These are phyloP conservation scores for Maccullochella peelii DNA, from an alignment of 2,113 vertebrate species.

Conservation along the genomic window DNA sequence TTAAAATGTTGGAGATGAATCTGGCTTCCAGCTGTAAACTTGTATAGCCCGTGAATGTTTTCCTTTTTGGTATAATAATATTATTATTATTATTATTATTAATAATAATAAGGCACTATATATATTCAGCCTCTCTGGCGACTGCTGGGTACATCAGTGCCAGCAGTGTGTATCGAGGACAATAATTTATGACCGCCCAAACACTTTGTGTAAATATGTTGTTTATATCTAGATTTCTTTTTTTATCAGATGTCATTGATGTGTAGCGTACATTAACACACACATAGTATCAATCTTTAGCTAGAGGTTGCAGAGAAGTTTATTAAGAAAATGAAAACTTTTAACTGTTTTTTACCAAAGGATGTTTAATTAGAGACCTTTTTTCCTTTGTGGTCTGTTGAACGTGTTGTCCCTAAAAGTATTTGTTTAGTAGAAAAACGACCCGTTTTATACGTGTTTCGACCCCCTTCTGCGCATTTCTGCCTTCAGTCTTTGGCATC, in stretches of 20 bases:
- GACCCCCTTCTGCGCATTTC: slow-evolving; percentile 40
- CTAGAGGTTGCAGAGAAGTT: slow-evolving; percentile 63
- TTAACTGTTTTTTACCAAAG: slow-evolving; percentile 80
- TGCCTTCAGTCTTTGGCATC: slow-evolving; percentile 42
- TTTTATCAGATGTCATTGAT: slow-evolving; percentile 70
- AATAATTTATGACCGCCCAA: slow-evolving; percentile 73
- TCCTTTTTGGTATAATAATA: slow-evolving; percentile 20
- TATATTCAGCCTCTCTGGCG: slow-evolving; percentile 39
- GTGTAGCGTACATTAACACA: slow-evolving; percentile 77
- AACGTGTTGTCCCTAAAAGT: slow-evolving; percentile 38
- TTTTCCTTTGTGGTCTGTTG: slow-evolving; percentile 46
- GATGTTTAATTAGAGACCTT: slow-evolving; percentile 68
- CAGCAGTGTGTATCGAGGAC: slow-evolving; percentile 64
- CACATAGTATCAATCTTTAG: slow-evolving; percentile 70
- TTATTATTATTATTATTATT: no score
- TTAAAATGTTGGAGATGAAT: slow-evolving; percentile 18
- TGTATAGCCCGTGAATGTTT: slow-evolving; percentile 78
- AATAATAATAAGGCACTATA: slow-evolving; percentile 23
- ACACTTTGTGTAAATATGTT: slow-evolving; percentile 82
- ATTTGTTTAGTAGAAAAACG: slow-evolving; percentile 31
- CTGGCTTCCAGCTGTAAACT: slow-evolving; percentile 68
- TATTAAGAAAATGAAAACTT: slow-evolving; percentile 67
- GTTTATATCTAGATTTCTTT: slow-evolving; percentile 78
- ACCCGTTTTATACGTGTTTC: slow-evolving; percentile 34
- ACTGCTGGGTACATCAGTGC: slow-evolving; percentile 48